Conservation (phyloP, 2,888 invertebrate genomes). For the Eupithecia pulchellata region DNA sequence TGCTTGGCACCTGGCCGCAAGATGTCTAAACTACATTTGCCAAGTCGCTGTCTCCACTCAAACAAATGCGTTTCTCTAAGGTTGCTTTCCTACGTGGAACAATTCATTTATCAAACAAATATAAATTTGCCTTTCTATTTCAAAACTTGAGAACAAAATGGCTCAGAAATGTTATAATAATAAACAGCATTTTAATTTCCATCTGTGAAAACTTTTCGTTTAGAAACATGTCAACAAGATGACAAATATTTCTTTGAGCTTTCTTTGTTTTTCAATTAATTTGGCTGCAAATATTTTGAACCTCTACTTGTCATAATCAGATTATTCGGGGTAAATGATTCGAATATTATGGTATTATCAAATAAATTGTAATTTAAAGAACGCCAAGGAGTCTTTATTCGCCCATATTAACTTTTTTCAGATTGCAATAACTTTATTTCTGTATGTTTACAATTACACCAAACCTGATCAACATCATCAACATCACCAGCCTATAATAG, state of each 20-base stretch:
- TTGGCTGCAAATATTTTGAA: background rate
- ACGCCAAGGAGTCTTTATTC: too few relatives aligned
- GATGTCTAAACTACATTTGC: background rate
- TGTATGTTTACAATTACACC: too few relatives aligned
- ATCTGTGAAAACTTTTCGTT: slow-evolving; percentile 3
- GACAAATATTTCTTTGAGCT: background rate
- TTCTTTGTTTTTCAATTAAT: slow-evolving; percentile 3
- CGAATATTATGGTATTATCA: too few relatives aligned
- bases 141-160: background rate
- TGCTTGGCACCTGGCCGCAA: background rate
- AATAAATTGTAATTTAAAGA: too few relatives aligned
- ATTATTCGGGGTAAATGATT: background rate
- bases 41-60: background rate
- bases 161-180: background rate
- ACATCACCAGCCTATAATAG: too few relatives aligned
- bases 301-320: background rate
- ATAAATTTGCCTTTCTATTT: background rate
- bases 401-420: too few relatives aligned
- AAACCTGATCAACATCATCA: too few relatives aligned
- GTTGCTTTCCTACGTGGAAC: too few relatives aligned
- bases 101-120: background rate
- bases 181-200: slow-evolving; percentile 2
- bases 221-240: slow-evolving; percentile 8
- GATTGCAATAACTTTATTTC: too few relatives aligned
- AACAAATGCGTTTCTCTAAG: background rate